A percentile compares a stretch with the other conserved stretches of the same genome.
phyloP scores from a whole-genome alignment of 2,888 invertebrate species.

The Ennomos erosarius region DNA sequence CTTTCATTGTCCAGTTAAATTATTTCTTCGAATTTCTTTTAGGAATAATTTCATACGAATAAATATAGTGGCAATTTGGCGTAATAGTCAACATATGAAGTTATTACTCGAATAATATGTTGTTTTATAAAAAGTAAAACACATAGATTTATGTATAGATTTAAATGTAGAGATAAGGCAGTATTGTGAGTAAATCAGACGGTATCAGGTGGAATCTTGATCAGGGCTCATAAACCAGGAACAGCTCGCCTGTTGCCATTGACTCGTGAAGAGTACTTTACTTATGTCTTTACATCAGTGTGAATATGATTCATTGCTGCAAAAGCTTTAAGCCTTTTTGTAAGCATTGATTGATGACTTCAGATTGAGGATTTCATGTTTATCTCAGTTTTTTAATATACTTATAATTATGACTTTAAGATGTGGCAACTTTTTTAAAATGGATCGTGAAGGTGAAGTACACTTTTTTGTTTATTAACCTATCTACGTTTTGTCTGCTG shows the following conservation, averaged over 20 bases:
- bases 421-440: conserved; percentile 14
- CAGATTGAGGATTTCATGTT: conserved; percentile 28
- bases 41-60: conserved; percentile 25
- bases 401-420: conserved; percentile 16
- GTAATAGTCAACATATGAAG: conserved; percentile 31
- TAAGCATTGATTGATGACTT: conserved; percentile 32
- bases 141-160: background rate
- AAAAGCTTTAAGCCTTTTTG: conserved; percentile 22
- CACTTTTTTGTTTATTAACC: background rate
- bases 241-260: conserved; percentile 17
- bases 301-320: conserved; percentile 29
- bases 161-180: conserved; percentile 12
- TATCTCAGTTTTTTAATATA: conserved; percentile 26
- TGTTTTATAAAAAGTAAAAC: conserved; percentile 7
- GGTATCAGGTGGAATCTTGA: conserved; percentile 27
- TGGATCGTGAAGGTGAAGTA: conserved; percentile 2
- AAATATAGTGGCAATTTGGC: conserved; percentile 42
- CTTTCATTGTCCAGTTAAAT: conserved; percentile 20
- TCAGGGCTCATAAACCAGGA: conserved; percentile 26
- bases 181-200: conserved; percentile 37
- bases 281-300: conserved; percentile 34
- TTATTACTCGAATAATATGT: conserved; percentile 22
- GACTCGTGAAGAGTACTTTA: conserved; percentile 26
- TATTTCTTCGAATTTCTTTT: conserved; percentile 21
- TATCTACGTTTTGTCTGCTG: too few species aligned